phyloP scores from a whole-genome alignment of 2,797 vertebrate genomes.

The Mormyrus hasselquistii region DNA sequence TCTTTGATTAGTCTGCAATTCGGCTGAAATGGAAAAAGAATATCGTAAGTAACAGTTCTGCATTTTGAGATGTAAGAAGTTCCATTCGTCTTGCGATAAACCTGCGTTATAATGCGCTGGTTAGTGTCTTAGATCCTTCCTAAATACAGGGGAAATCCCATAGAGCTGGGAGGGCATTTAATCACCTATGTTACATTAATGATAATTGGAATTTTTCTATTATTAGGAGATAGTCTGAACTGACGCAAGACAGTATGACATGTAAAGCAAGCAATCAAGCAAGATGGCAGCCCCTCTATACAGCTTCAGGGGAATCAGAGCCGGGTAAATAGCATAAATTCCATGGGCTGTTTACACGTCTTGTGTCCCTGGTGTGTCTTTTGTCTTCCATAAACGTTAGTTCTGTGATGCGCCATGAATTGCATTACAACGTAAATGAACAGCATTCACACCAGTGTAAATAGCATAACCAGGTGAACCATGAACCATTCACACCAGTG shows the following conservation, averaged over 20 bases:
- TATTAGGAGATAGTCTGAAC: not conserved
- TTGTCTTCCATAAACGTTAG: not conserved
- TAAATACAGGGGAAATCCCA: not conserved
- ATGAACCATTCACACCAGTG: no score
- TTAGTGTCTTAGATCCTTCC: not conserved
- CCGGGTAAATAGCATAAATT: not conserved
- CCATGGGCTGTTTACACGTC: not conserved
- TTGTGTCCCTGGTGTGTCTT: not conserved
- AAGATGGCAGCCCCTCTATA: not conserved
- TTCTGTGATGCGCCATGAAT: not conserved
- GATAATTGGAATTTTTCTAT: not conserved
- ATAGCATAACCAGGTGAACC: not conserved
- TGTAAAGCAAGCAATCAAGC: conserved; percentile 14
- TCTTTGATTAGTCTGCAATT: not conserved
- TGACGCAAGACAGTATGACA: not conserved
- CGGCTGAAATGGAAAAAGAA: not conserved
- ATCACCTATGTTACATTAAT: not conserved
- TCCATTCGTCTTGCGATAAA: not conserved
- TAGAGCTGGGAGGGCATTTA: not conserved
- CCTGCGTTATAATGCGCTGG: not conserved
- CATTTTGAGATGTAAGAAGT: not conserved
- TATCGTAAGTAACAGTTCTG: not conserved
- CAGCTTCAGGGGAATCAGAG: not conserved
- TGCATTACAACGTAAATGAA: not conserved
- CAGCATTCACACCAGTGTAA: not conserved